Base-by-base conservation (phyloP, 2,797 vertebrate genomes). In the Arremon brunneinucha region DNA sequence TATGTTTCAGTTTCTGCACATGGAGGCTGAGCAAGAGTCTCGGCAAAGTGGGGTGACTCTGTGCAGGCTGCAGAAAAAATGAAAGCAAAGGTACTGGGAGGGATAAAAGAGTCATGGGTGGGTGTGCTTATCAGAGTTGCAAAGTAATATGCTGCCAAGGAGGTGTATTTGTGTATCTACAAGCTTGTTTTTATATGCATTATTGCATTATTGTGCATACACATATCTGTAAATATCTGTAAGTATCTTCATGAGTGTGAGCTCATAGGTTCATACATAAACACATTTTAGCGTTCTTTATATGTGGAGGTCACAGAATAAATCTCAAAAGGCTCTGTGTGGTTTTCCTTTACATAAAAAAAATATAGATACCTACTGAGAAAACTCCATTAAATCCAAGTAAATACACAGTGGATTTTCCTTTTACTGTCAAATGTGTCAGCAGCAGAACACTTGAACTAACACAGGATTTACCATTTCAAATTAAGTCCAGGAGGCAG, bases 1-100 rank as follows among this genome's bases (percentile, higher is more conserved):
- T 86, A 1, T 0, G 2, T 83, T 81, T 89, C 2, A 2, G 14
- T 74, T 83, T 83, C 56, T 15, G 34, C 0, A 0, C 18, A 2
- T 5, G 12, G 72, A 78, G 64, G 67, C 60, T n/a, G 35, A 93
- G 14, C 20, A 35, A 43, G 37, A 37, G 27, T 39, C 21, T 72
- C 30, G 6, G 39, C 32, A 4, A 72, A 19, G 34, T 16, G 11
- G 11, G 56, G 30, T 14, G 35, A 44, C 0, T 20, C 43, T 47
- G n/a, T 23, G 68, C 57, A 72, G 35, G 13, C 24, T 63, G 35
- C 26, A 52, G 49, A 52, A 41, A 27, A 83, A 57, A 56, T 9
- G 32, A 74, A 85, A 52, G 14, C 8, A 44, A 69, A 72, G 7
- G 41, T 60, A 8, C 11, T 41, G 26, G 28, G 53, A 63, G 23